These are phyloP conservation scores for Thalassarche chlororhynchos DNA, from an alignment of 2,113 vertebrate genomes.

Conservation along the genomic window DNA sequence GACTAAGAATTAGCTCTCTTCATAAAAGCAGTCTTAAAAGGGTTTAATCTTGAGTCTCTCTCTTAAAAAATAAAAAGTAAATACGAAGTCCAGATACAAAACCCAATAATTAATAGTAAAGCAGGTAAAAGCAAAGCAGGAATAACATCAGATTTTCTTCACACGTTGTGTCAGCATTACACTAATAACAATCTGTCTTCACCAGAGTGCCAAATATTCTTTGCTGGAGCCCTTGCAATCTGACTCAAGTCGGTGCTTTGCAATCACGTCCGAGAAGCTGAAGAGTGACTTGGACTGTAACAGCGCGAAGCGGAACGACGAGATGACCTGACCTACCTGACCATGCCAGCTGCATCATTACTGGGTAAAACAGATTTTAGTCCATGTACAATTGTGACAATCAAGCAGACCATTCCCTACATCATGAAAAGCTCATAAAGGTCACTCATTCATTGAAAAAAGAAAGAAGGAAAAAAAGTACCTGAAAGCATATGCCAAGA, in stretches of 20 bases:
- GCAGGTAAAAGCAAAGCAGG: neutral
- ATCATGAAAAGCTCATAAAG: neutral
- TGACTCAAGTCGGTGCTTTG: fast-evolving
- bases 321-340: neutral
- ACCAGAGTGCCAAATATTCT: neutral
- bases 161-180: neutral
- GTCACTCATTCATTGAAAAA: neutral
- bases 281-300: neutral
- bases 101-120: neutral
- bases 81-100: neutral
- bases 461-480: neutral
- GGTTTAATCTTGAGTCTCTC: neutral
- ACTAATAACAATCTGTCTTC: neutral
- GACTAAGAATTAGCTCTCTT: neutral
- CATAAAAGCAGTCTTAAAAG: neutral
- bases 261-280: fast-evolving
- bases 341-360: fast-evolving
- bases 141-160: neutral
- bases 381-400: fast-evolving
- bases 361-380: neutral
- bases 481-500: fast-evolving
- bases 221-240: neutral
- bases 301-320: fast-evolving
- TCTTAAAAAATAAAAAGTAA: neutral
- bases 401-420: neutral